phyloP scores from a whole-genome alignment of 2,113 vertebrate species.

The Casuarius casuarius region DNA sequence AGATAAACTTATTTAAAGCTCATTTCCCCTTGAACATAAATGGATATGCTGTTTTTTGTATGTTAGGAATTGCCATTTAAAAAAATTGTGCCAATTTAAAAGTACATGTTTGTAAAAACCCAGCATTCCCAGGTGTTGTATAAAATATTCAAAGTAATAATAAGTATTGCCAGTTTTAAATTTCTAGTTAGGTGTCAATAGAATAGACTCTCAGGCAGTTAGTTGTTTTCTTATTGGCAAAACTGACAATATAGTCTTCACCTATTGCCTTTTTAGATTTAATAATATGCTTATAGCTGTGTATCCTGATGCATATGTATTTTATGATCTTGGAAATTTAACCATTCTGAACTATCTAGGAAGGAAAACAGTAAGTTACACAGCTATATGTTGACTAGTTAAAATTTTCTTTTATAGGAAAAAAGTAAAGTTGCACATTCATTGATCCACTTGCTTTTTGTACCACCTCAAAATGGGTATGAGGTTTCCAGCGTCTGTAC shows the following conservation, averaged over 20 bases:
- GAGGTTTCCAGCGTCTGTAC: conserved; percentile 45
- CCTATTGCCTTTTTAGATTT: conserved; percentile 65
- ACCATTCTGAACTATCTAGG: neutral
- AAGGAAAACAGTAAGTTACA: conserved; percentile 30
- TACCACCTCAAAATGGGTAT: conserved; percentile 20
- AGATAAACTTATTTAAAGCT: conserved; percentile 27
- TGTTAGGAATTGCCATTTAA: conserved; percentile 59
- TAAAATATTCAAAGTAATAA: conserved; percentile 50
- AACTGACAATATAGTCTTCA: conserved; percentile 43
- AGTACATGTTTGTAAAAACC: conserved; percentile 52
- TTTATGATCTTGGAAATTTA: neutral
- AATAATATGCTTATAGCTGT: conserved; percentile 34
- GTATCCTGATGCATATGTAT: neutral
- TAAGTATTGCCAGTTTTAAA: conserved; percentile 75
- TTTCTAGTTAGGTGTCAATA: conserved; percentile 62
- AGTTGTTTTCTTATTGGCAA: conserved; percentile 58
- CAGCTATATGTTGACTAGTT: conserved; percentile 60
- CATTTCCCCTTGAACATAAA: neutral
- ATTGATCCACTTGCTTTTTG: conserved; percentile 27
- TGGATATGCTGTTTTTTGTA: conserved; percentile 55
- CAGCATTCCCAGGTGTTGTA: conserved; percentile 63
- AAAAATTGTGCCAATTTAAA: conserved; percentile 77
- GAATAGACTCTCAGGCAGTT: conserved; percentile 9
- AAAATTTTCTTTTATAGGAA: conserved; percentile 1
- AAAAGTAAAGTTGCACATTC: conserved; percentile 35